Evolutionary conservation across 2,888 invertebrate genomes (phyloP).

Genomic region (Pseudococcus jackbeardsleyi): DNA sequence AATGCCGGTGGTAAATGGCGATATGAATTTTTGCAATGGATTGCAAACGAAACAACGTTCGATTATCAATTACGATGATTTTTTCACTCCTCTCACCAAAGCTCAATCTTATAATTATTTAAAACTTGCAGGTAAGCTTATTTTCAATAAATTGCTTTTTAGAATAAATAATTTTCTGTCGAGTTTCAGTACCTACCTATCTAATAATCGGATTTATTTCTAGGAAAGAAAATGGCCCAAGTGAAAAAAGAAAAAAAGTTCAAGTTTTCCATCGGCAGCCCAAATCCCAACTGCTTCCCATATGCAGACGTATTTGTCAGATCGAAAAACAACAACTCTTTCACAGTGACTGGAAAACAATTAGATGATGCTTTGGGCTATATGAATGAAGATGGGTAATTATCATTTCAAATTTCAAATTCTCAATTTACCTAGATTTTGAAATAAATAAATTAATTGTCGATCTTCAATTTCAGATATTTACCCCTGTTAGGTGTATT

Average conservation of each 20-base stretch:
- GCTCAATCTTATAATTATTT: background rate
- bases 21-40: too few relatives aligned
- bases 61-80: constrained; percentile 26
- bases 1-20: too few relatives aligned
- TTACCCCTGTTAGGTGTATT: constrained; percentile 75
- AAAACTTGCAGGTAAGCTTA: background rate
- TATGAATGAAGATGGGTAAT: background rate
- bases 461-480: constrained; percentile 71
- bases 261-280: constrained; percentile 6
- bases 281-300: constrained; percentile 12
- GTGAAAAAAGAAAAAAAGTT: background rate
- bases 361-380: background rate
- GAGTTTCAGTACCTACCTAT: too few relatives aligned
- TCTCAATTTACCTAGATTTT: background rate
- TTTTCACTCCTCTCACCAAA: background rate
- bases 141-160: too few relatives aligned
- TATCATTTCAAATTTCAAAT: background rate
- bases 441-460: background rate
- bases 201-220: too few relatives aligned
- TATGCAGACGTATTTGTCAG: background rate
- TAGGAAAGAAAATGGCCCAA: background rate
- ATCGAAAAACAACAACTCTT: background rate
- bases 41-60: too few relatives aligned
- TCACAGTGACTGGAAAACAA: background rate
- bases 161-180: too few relatives aligned